phyloP scores from a whole-genome alignment of 2,888 invertebrate species.

The Meta bourneti region DNA sequence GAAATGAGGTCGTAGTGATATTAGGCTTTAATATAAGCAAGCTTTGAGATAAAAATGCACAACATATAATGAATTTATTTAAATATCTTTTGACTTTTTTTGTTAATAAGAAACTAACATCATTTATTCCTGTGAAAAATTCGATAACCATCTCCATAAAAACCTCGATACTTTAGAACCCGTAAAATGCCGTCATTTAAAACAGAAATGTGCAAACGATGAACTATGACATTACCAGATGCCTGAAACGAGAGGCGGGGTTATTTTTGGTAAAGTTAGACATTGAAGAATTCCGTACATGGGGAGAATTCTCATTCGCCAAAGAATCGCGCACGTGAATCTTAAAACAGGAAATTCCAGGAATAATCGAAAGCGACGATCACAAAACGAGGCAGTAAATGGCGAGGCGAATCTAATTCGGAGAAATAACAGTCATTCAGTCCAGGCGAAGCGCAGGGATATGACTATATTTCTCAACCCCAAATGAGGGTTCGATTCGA shows the following conservation, averaged over 20 bases:
- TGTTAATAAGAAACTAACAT: too few relatives aligned
- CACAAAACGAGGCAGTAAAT: conserved; percentile 35
- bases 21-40: too few relatives aligned
- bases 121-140: too few relatives aligned
- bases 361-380: conserved; percentile 61
- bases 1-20: too few relatives aligned
- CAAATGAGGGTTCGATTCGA: neutral
- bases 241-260: neutral
- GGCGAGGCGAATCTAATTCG: conserved; percentile 40
- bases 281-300: conserved; percentile 9
- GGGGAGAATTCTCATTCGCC: neutral
- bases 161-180: too few relatives aligned
- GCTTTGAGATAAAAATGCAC: too few relatives aligned
- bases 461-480: neutral
- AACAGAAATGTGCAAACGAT: neutral
- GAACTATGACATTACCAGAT: neutral
- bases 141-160: too few relatives aligned
- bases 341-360: conserved; percentile 58
- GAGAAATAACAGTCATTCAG: conserved; percentile 32
- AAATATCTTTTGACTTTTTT: too few relatives aligned
- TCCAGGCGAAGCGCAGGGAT: neutral
- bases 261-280: conserved; percentile 39
- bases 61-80: too few relatives aligned
- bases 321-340: conserved; percentile 41
- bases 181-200: too few relatives aligned